Evolutionary conservation across 53 echinoderm and acorn worm genomes (phyloP).

Genomic region (Echinarachnius parma): DNA sequence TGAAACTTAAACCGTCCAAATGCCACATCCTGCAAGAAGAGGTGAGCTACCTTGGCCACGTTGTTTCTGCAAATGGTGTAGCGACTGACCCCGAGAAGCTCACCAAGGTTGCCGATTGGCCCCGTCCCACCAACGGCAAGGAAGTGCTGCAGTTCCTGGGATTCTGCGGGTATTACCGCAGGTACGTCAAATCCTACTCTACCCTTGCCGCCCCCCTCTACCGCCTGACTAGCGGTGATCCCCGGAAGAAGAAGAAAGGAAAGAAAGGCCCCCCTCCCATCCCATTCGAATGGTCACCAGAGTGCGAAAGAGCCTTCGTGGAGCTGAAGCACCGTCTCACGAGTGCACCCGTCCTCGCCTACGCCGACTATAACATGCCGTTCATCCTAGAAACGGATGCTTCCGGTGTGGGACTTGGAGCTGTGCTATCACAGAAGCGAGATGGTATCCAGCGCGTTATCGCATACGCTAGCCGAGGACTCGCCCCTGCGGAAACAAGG

Average conservation of each 20-base stretch:
- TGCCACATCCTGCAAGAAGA: background rate
- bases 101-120: background rate
- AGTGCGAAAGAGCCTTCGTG: background rate
- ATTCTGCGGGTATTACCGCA: conserved; percentile 8
- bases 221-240: background rate
- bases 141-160: background rate
- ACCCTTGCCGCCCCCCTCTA: background rate
- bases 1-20: background rate
- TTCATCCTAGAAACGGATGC: background rate
- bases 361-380: background rate
- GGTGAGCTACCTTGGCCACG: conserved; percentile 29
- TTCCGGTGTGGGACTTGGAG: conserved; percentile 1
- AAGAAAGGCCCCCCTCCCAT: conserved; percentile 4
- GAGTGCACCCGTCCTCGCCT: background rate
- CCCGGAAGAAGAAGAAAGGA: conserved; percentile 11
- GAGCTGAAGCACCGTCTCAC: background rate
- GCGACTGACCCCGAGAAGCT: conserved; percentile 1
- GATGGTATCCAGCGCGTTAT: background rate
- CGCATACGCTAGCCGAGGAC: background rate
- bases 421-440: background rate
- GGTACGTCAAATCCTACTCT: background rate
- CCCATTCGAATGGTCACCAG: background rate
- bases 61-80: background rate
- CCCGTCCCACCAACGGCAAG: background rate
- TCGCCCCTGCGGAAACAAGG: conserved; percentile 3